Evolutionary conservation across 2,888 invertebrate species (phyloP).

Genomic region (Poecilus cupreus): DNA sequence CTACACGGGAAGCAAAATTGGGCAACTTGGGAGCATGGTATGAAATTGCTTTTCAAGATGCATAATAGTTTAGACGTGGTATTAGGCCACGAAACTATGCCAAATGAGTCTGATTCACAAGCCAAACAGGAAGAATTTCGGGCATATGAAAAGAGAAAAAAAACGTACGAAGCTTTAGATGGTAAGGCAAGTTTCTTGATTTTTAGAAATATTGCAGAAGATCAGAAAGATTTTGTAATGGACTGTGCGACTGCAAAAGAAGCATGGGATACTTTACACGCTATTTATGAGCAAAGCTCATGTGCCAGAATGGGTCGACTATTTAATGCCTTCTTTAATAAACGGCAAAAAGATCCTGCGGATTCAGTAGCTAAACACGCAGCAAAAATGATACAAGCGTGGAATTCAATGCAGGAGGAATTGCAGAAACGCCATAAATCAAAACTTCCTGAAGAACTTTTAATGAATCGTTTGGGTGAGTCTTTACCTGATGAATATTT

Average conservation of each 20-base stretch:
- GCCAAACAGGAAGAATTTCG: not conserved
- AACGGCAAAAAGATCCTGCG: not conserved
- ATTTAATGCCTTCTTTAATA: not conserved
- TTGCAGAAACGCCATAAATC: not conserved
- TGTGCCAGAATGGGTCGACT: not conserved
- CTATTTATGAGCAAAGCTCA: not conserved
- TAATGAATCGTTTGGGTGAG: not conserved
- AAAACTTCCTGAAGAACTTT: not conserved
- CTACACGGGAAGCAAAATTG: no score
- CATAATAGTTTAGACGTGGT: conserved; percentile 4
- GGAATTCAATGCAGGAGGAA: not conserved
- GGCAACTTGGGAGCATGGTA: no score
- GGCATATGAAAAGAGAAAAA: not conserved
- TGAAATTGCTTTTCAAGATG: not conserved
- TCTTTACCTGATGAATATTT: not conserved
- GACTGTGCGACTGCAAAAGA: not conserved
- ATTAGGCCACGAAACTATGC: conserved; percentile 2
- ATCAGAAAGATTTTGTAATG: not conserved
- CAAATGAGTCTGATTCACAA: not conserved
- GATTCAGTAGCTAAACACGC: not conserved
- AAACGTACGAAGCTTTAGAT: not conserved
- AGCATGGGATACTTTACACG: not conserved
- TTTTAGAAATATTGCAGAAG: conserved; percentile 4
- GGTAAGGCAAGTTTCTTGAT: not conserved
- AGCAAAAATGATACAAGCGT: not conserved